phyloP scores from a whole-genome alignment of 2,888 invertebrate species.

The Resseliella maxima region DNA sequence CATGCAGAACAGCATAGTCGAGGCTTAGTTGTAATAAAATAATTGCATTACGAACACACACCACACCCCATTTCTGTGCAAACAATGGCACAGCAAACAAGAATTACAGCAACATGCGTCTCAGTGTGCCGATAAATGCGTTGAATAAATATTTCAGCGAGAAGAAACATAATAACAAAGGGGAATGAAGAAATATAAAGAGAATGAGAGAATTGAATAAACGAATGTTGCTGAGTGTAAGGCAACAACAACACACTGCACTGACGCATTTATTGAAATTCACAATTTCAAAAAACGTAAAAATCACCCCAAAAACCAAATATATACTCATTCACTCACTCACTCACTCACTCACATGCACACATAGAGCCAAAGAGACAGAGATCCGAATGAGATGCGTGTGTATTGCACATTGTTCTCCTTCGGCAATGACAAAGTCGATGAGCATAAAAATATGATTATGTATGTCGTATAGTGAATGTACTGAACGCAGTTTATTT shows the following conservation, averaged over 20 bases:
- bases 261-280: slow-evolving; percentile 22
- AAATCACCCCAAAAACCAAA: slow-evolving; percentile 53
- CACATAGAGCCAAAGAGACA: no score
- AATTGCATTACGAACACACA: slow-evolving; percentile 45
- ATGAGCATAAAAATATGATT: slow-evolving; percentile 48
- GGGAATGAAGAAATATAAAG: not conserved
- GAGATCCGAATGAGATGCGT: no score
- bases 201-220: not conserved
- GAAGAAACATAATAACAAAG: slow-evolving; percentile 18
- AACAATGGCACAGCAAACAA: not conserved
- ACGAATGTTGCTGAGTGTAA: no score
- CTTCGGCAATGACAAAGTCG: slow-evolving; percentile 42
- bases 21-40: slow-evolving; percentile 38
- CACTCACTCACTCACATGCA: no score
- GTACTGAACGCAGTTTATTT: not conserved
- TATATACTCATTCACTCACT: no score
- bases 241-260: not conserved
- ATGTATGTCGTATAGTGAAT: slow-evolving; percentile 2
- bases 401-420: not conserved
- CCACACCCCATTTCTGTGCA: slow-evolving; percentile 26
- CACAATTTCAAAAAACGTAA: slow-evolving; percentile 51
- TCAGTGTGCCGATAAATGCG: slow-evolving; percentile 14
- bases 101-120: not conserved
- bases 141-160: slow-evolving; percentile 44
- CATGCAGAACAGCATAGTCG: not conserved